Base-by-base conservation (phyloP, 2,888 invertebrate species). In the Minunthozetes semirufus region DNA sequence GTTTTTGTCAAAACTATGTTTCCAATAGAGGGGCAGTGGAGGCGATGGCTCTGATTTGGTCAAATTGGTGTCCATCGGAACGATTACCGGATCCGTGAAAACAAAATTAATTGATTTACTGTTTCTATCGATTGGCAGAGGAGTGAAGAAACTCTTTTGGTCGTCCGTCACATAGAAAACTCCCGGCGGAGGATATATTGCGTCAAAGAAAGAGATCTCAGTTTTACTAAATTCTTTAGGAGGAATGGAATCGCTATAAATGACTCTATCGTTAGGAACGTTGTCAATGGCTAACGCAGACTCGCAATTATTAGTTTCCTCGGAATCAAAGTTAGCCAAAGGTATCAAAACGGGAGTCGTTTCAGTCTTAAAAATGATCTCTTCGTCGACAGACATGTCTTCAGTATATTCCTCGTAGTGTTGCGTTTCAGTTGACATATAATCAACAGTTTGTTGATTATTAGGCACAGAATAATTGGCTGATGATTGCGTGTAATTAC, bases 1-100 rank as follows among this genome's bases (percentile, higher is more conserved):
- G 73, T 90, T 89, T 2, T 87, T 84, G 82, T 95, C 94, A 77
- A 87, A 86, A 0, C 92, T 90, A 80, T 89, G 89, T 80, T 92
- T 91, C 97, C 97, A 98, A 74, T 78, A 75, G 11, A 74, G 76
- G 17, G 79, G 78, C 17, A 79, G 73, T 48, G 22, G 48, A 48
- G 13, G 4, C 11, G 59, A 53, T 8, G n/a, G n/a, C 22, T 72
- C 15, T 15, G 27, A 27, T 61, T 72, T 72, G 22, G 75, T 76
- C 11, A 19, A 59, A 13, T 72, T 48, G 1, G 68, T 9, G 22
- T 59, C 59, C 15, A 70, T 46, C 46, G 76, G 75, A 66, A 59
- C 50, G 19, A 70, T 46, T 42, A 75, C 48, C 50, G 50, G 22
- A n/a, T 72, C 61, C 17, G 59, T 33, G 22, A 75, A 56, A 22